These are phyloP conservation scores for Aphelinus atriplicis DNA, from an alignment of 1,140 invertebrate genomes.

Conservation along the genomic window DNA sequence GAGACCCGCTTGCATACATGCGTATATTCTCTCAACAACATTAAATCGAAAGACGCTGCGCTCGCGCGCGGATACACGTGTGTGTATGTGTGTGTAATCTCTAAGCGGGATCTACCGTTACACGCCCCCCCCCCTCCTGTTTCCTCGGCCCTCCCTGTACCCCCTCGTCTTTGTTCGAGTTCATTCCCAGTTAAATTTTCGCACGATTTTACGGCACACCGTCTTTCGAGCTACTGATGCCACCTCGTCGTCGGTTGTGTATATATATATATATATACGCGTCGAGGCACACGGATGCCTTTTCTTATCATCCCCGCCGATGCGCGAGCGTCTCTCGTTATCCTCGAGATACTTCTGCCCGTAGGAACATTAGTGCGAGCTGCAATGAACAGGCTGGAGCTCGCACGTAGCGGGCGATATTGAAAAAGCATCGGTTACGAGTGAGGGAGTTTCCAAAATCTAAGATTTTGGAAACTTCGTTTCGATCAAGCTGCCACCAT, in stretches of 20 bases:
- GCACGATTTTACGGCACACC: constrained; percentile 30
- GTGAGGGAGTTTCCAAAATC: no score
- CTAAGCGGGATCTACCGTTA: constrained; percentile 19
- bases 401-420: no score
- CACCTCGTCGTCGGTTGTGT: background rate
- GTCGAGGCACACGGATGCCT: background rate
- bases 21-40: background rate
- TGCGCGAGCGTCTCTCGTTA: background rate
- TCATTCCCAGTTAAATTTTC: constrained; percentile 25
- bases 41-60: background rate
- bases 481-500: no score
- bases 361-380: no score
- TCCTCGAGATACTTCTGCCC: no score
- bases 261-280: background rate
- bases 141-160: background rate
- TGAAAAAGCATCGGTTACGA: no score
- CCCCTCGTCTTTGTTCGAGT: background rate
- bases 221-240: background rate
- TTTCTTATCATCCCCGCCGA: background rate
- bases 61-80: background rate
- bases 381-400: no score
- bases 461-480: no score
- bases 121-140: background rate
- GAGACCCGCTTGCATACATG: background rate
- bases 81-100: background rate